Conservation (phyloP, 2,797 vertebrate species). For the Ataeniobius toweri region DNA sequence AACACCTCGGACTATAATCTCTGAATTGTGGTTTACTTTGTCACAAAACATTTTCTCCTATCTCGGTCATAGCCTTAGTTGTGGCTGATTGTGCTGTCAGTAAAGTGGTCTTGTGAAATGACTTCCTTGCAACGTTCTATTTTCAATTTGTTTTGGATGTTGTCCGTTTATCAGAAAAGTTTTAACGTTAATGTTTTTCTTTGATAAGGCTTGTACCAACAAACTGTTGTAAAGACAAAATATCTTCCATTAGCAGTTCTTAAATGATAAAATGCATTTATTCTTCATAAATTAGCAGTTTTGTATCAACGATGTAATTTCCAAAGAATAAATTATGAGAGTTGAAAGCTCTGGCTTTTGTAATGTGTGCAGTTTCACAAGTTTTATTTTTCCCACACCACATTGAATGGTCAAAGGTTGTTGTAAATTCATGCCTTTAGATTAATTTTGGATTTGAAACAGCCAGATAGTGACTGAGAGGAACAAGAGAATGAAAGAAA, state of each 20-base stretch:
- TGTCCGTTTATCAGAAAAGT: not conserved
- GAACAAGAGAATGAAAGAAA: not conserved
- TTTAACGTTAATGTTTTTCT: not conserved
- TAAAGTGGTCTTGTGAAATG: not conserved
- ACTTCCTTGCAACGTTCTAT: not conserved
- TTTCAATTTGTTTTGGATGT: not conserved
- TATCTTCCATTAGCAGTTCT: not conserved
- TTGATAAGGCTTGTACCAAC: not conserved
- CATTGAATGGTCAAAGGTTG: not conserved
- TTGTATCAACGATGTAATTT: not conserved
- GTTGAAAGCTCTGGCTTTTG: not conserved
- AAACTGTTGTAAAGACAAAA: not conserved
- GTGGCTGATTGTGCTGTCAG: not conserved
- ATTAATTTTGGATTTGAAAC: constrained; percentile 2
- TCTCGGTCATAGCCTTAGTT: not conserved
- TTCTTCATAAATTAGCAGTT: not conserved
- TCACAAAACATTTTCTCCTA: not conserved
- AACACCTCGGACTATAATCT: no score
- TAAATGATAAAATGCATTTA: no score
- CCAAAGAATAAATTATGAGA: not conserved
- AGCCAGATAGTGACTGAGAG: not conserved
- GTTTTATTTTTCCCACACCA: not conserved
- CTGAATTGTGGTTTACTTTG: not conserved
- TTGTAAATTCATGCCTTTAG: not conserved
- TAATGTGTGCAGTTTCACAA: not conserved